These are phyloP conservation scores for Poecilobothrus nobilitatus DNA, from an alignment of 2,888 invertebrate genomes.

Conservation along the genomic window DNA sequence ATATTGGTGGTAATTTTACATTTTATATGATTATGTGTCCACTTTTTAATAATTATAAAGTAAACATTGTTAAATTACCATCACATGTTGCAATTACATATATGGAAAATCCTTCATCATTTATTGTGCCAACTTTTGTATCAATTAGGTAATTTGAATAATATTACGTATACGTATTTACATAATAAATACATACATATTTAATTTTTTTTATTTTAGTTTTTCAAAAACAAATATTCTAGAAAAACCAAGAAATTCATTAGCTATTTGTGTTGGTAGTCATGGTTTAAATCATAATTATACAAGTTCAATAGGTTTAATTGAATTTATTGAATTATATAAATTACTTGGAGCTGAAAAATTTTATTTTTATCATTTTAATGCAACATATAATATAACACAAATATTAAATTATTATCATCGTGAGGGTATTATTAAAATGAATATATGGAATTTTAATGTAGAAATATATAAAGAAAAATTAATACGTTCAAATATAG, in stretches of 20 bases:
- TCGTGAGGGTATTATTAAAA: slow-evolving; percentile 32
- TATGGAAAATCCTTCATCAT: slow-evolving; percentile 32
- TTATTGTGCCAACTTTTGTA: slow-evolving; percentile 36
- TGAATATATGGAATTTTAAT: slow-evolving; percentile 43
- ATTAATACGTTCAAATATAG: slow-evolving; percentile 58
- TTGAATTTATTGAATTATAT: slow-evolving; percentile 47
- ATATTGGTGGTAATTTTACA: slow-evolving; percentile 37
- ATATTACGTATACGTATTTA: slow-evolving; percentile 17
- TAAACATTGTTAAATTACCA: slow-evolving; percentile 29
- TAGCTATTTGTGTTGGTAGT: slow-evolving; percentile 44
- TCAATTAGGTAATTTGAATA: slow-evolving; percentile 34
- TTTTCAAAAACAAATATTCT: slow-evolving; percentile 26
- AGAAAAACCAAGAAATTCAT: slow-evolving; percentile 29
- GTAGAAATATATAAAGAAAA: slow-evolving; percentile 35
- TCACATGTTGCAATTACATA: slow-evolving; percentile 36
- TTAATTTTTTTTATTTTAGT: no score
- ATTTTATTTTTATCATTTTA: slow-evolving; percentile 46
- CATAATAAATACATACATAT: slow-evolving; percentile 14
- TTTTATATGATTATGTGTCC: slow-evolving; percentile 43
- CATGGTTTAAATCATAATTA: slow-evolving; percentile 38
- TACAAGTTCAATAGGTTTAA: slow-evolving; percentile 41
- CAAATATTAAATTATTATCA: slow-evolving; percentile 40
- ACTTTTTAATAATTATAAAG: slow-evolving; percentile 22
- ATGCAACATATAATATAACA: slow-evolving; percentile 36
- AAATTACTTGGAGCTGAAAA: slow-evolving; percentile 44